A percentile compares a stretch with the other conserved stretches of the same genome.
phyloP scores from a whole-genome alignment of 1,140 invertebrate species.

The Cydia splendana region DNA sequence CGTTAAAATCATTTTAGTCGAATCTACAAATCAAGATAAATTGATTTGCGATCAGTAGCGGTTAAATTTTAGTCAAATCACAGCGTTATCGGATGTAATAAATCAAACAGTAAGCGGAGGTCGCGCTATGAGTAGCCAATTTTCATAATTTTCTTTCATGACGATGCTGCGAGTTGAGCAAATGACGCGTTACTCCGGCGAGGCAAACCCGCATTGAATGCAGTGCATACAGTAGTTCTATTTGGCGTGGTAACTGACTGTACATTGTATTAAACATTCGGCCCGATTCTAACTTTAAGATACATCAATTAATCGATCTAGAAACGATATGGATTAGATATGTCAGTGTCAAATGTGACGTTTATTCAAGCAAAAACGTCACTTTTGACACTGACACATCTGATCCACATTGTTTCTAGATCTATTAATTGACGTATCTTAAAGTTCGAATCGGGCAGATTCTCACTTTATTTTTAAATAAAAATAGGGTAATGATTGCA shows the following conservation, averaged over 20 bases:
- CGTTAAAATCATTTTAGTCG: background rate
- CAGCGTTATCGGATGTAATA: slow-evolving; percentile 15
- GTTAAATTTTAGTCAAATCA: slow-evolving; percentile 26
- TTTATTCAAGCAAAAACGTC: no score
- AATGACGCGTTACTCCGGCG: slow-evolving; percentile 53
- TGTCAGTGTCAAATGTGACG: no score
- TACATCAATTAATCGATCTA: no score
- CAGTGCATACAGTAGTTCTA: slow-evolving; percentile 1
- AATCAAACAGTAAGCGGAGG: slow-evolving; percentile 20
- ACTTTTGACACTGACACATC: no score
- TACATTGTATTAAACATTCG: no score
- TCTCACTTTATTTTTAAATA: no score
- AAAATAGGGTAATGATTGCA: no score
- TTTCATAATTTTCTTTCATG: slow-evolving; percentile 41
- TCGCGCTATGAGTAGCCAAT: slow-evolving; percentile 42
- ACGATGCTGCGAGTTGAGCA: slow-evolving; percentile 42
- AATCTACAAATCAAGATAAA: background rate
- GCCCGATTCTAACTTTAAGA: no score
- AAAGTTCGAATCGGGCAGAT: no score
- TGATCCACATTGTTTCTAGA: no score
- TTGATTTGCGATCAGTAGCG: background rate
- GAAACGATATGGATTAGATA: no score
- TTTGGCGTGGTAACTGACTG: background rate
- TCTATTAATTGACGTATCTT: no score
- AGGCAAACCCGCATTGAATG: background rate